Base-by-base conservation (phyloP, 2,797 vertebrate species). In the Gadopsis bispinosus region DNA sequence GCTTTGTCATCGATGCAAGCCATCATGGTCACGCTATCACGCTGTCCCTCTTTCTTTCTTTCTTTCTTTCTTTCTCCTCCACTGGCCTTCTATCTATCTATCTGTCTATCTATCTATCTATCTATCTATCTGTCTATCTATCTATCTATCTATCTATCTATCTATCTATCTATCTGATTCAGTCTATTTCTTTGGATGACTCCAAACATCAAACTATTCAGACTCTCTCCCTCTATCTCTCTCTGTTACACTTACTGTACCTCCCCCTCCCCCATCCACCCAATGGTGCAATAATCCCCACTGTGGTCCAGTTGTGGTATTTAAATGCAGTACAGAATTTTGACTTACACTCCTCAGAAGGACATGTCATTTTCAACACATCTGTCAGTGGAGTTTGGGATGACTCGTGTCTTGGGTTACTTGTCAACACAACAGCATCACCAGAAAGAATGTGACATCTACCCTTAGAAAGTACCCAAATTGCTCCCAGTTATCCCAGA, bases 291-390 rank as follows among this genome's bases (percentile, higher is more conserved):
- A 74, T 90, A 81, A 77, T 65, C 78, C 91, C 90, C 84, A 81
- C 90, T 91, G 87, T 88, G 90, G 87, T 83, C 80, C 77, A 87
- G 69, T 81, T 90, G 77, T 92, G 84, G 81, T 90, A 84, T 89
- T 84, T 84, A 90, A 83, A 78, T 85, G 82, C 77, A 86, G 90
- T 84, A 37, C 79, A 89, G 68, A 81, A 20, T 75, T 75, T 65
- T 85, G 63, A 83, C 68, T 82, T 63, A 51, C 7, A 54, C 83
- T 91, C 80, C 88, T 91, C 66, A 75, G 61, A 88, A 85, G 77
- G 74, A 78, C 62, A 48, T 69, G 81, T 73, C 86, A 72, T 89
- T 89, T 88, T 89, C 75, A 22, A 54, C 76, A 84, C 10, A 88
- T 83, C 83, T 67, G 37, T 62, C 69, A 17, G 56, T 75, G 71